These are phyloP conservation scores for Poeciliopsis presidionis DNA, from an alignment of 2,797 vertebrate species.

Conservation along the genomic window DNA sequence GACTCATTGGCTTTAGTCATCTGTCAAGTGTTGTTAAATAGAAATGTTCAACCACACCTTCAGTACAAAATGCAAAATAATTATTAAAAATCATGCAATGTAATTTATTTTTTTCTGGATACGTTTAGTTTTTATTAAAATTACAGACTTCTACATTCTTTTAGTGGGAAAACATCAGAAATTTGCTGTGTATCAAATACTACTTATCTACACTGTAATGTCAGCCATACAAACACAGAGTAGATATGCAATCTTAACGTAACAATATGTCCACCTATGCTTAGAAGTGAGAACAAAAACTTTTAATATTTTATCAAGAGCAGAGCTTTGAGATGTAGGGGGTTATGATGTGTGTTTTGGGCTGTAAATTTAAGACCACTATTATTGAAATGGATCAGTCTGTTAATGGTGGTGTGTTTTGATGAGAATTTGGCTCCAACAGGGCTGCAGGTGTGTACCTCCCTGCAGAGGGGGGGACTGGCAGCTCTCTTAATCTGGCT, in stretches of 20 bases:
- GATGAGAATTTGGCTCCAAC: slow-evolving; percentile 30
- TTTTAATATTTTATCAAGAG: slow-evolving; percentile 31
- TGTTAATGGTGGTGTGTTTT: slow-evolving; percentile 25
- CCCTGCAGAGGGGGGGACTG: neutral
- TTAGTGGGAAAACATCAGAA: neutral
- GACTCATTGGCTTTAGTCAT: neutral
- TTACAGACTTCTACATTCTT: neutral
- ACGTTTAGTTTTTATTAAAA: neutral
- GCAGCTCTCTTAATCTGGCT: slow-evolving; percentile 11
- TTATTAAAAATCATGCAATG: neutral
- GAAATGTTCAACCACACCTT: neutral
- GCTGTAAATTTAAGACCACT: neutral
- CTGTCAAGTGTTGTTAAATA: neutral
- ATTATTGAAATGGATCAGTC: slow-evolving; percentile 29
- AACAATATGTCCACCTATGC: slow-evolving; percentile 10
- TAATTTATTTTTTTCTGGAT: neutral
- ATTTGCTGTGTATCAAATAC: neutral
- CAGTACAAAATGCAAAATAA: neutral
- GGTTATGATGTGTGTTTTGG: slow-evolving; percentile 2
- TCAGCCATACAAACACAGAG: neutral
- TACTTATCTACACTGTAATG: neutral
- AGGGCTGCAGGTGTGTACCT: neutral
- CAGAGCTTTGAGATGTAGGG: slow-evolving; percentile 14
- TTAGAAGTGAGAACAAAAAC: neutral
- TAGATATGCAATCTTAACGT: neutral